phyloP scores from a whole-genome alignment of 2,113 vertebrate species.

The Uria lomvia region DNA sequence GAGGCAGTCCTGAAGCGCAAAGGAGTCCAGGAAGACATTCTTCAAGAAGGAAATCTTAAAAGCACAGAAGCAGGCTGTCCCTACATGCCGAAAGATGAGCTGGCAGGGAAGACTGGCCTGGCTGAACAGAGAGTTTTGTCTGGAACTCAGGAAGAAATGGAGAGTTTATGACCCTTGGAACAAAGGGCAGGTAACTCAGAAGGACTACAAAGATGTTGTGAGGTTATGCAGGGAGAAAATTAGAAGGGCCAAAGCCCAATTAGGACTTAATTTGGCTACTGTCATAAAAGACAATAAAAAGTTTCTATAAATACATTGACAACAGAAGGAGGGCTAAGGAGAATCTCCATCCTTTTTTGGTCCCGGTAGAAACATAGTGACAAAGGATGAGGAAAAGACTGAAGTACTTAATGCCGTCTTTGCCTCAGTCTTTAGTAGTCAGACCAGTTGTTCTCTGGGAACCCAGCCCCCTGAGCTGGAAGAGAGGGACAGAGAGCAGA shows the following conservation, averaged over 20 bases:
- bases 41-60: not conserved
- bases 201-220: not conserved
- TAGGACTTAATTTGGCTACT: not conserved
- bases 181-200: not conserved
- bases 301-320: not conserved
- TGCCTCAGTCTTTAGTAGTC: not conserved
- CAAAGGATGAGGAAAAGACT: not conserved
- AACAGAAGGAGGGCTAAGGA: not conserved
- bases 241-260: not conserved
- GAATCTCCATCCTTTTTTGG: not conserved
- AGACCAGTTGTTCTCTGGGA: not conserved
- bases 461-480: not conserved
- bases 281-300: not conserved
- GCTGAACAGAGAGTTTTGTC: not conserved
- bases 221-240: not conserved
- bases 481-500: not conserved
- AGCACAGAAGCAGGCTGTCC: not conserved
- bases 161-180: not conserved
- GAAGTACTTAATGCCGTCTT: not conserved
- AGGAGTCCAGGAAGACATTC: not conserved
- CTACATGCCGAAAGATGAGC: accelerated
- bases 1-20: not conserved
- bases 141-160: not conserved
- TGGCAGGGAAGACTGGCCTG: accelerated
- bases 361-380: accelerated